Base-by-base conservation (phyloP, 2,113 vertebrate species). In the Shinisaurus crocodilurus region DNA sequence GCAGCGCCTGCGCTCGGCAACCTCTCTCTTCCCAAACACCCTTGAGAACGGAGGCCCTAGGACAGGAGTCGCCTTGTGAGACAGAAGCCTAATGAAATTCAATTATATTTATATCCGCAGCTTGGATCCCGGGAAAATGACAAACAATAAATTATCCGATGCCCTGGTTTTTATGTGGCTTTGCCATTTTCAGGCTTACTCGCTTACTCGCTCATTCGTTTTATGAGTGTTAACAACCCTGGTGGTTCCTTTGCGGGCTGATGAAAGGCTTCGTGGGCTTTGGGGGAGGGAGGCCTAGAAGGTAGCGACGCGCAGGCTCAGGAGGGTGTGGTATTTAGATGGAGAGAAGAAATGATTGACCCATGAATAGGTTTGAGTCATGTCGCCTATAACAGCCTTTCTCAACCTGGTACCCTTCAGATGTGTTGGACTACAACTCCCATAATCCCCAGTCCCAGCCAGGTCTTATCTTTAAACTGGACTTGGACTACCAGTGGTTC, bases 41-140 rank as follows among this genome's bases (percentile, higher is more conserved):
- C 65, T 89, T 90, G 70, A 43, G 86, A 82, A 77, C 54, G 27
- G 76, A 8, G 90, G 50, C 40, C 23, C 9, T 89, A 32, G 87
- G 77, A 27, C 63, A 90, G 70, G 63, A 89, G 7, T 40, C 88
- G 60, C 23, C 63, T 87, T 89, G 85, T 91, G 40, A 91, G 92
- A 48, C 60, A 32, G n/a, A 80, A 93, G 86, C n/a, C 83, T 76
- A 40, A 50, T 82, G 83, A 80, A 91, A 91, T 83, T 85, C 74
- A 92, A 82, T 45, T 57, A 65, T 79, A 84, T 79, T 63, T 48
- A 23, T 74, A 85, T 70, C 57, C 5, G 81, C 86, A 57, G 50
- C 77, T 82, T 90, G 74, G 83, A 82, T 50, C 81, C 48, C 12
- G 84, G 63, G 80, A 85, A 92, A 89, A 83, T 87, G 80, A 65